These are phyloP conservation scores for Drosophila niveifrons DNA, from an alignment of 2,888 invertebrate genomes.

Conservation along the genomic window DNA sequence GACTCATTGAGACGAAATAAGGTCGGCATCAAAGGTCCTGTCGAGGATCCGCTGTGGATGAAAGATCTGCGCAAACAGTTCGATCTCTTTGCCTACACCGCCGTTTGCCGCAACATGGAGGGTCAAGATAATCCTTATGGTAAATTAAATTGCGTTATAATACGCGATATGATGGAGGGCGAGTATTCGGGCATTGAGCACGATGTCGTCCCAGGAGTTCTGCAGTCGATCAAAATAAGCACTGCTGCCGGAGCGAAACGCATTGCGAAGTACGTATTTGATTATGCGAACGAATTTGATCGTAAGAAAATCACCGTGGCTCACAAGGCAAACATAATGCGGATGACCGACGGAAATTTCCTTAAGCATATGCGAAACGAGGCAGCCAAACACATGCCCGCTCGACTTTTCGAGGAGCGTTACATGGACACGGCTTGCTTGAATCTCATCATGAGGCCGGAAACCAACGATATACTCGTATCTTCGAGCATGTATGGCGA, in stretches of 20 bases:
- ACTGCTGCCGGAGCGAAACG: constrained; percentile 95
- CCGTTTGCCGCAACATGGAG: constrained; percentile 95
- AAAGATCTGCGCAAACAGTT: constrained; percentile 89
- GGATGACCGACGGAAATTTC: constrained; percentile 97
- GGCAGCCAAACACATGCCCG: constrained; percentile 93
- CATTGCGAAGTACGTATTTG: constrained; percentile 99
- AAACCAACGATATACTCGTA: constrained; percentile 93
- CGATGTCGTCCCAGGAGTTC: constrained; percentile 94
- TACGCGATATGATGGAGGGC: constrained; percentile 98
- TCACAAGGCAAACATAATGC: constrained; percentile 99
- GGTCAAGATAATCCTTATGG: constrained; percentile 94
- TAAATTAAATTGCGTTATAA: constrained; percentile 97
- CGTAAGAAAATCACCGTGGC: constrained; percentile 98
- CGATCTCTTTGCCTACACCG: constrained; percentile 96
- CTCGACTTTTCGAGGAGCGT: constrained; percentile 96
- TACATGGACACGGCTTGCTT: constrained; percentile 92
- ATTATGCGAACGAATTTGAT: constrained; percentile 96
- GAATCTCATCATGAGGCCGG: constrained; percentile 50
- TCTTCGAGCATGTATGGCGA: constrained; percentile 99
- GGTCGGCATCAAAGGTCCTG: constrained; percentile 90
- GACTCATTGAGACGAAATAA: constrained; percentile 92
- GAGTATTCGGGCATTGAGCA: constrained; percentile 99
- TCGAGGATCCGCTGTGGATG: constrained; percentile 84
- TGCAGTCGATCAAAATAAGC: constrained; percentile 98
- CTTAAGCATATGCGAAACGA: constrained; percentile 92